These are phyloP conservation scores for Typhlomys cinereus DNA, from an alignment of 2,113 vertebrate species.

Conservation along the genomic window DNA sequence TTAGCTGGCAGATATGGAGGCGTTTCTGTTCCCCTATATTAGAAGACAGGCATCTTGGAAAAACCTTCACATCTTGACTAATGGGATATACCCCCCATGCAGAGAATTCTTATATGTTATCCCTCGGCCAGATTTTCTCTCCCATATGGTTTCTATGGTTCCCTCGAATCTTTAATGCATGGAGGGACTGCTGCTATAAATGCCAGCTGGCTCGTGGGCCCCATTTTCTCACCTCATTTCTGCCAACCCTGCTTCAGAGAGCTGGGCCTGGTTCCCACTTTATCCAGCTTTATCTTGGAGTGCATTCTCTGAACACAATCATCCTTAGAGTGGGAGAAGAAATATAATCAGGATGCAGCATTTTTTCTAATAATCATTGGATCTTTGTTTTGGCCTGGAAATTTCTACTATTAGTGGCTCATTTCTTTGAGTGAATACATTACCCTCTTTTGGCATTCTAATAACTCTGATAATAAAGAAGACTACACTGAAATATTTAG, in stretches of 20 bases:
- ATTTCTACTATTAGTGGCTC: not conserved
- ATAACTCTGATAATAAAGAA: constrained; percentile 22
- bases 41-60: not conserved
- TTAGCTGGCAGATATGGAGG: not conserved
- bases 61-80: not conserved
- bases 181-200: constrained; percentile 63
- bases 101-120: constrained; percentile 43
- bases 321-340: constrained; percentile 16
- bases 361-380: constrained; percentile 18
- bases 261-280: constrained; percentile 64
- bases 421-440: constrained; percentile 21
- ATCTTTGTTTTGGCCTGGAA: constrained; percentile 14
- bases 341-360: constrained; percentile 32
- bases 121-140: constrained; percentile 68
- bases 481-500: constrained; percentile 3
- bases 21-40: not conserved
- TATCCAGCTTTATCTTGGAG: constrained; percentile 60
- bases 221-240: constrained; percentile 74
- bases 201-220: constrained; percentile 75
- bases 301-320: constrained; percentile 59
- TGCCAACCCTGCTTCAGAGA: constrained; percentile 71
- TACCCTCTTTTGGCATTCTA: constrained; percentile 26
- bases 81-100: constrained; percentile 51
- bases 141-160: constrained; percentile 74
- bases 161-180: constrained; percentile 51